These are phyloP conservation scores for Gobius niger DNA, from an alignment of 2,113 vertebrate genomes.

Conservation along the genomic window DNA sequence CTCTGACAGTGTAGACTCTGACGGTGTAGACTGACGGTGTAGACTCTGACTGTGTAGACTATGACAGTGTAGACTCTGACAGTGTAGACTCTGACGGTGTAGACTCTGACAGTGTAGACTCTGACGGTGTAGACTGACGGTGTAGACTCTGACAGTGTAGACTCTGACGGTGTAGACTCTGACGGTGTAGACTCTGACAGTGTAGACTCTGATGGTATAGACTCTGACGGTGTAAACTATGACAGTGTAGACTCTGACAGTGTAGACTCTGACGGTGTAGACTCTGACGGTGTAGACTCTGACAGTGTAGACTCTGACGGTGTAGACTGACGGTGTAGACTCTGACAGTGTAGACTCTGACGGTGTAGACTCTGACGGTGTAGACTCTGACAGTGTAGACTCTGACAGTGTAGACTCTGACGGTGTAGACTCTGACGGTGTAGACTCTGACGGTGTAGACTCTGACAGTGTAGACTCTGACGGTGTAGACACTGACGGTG, in stretches of 20 bases:
- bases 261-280: no score
- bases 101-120: no score
- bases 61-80: not conserved
- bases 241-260: no score
- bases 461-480: not conserved
- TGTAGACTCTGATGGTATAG: not conserved
- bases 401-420: not conserved
- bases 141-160: not conserved
- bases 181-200: not conserved
- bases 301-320: no score
- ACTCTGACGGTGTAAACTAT: no score
- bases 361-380: not conserved
- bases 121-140: no score
- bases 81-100: not conserved
- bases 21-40: not conserved
- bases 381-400: not conserved
- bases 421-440: not conserved
- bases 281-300: no score
- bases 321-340: not conserved
- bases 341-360: not conserved
- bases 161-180: not conserved
- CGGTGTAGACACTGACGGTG: not conserved
- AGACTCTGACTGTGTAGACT: not conserved
- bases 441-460: not conserved
- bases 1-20: not conserved